Evolutionary conservation across 2,888 invertebrate species (phyloP).

Genomic region (Metallyticus violacea): DNA sequence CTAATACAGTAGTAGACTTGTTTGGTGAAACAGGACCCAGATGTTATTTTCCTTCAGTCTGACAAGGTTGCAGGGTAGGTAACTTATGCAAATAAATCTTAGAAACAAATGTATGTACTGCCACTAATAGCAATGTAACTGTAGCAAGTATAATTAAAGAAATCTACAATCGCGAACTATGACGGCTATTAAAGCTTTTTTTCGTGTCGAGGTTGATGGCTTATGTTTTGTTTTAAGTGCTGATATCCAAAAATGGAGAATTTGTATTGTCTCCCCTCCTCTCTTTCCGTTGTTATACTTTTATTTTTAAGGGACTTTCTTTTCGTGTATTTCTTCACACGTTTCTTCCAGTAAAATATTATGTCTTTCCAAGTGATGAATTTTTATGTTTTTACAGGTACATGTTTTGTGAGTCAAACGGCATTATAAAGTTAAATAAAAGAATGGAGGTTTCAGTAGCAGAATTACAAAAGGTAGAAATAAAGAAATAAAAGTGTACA

Average conservation of each 20-base stretch:
- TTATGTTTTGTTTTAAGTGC: background rate
- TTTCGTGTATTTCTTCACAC: background rate
- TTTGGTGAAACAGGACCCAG: too few species aligned
- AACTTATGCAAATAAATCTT: too few species aligned
- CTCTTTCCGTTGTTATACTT: background rate
- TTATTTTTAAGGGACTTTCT: background rate
- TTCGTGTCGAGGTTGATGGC: background rate
- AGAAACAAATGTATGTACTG: too few species aligned
- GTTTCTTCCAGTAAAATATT: too few species aligned
- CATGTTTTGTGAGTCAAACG: background rate
- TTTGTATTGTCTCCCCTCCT: too few species aligned
- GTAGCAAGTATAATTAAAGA: too few species aligned
- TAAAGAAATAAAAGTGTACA: background rate
- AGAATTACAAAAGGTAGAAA: background rate
- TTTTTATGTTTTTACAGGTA: background rate
- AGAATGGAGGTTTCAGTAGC: background rate
- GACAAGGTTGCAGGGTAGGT: too few species aligned
- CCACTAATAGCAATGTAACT: too few species aligned
- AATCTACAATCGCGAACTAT: too few species aligned
- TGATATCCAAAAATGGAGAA: background rate
- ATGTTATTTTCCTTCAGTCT: too few species aligned
- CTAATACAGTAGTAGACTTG: too few species aligned
- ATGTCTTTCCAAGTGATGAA: background rate
- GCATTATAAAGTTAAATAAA: background rate
- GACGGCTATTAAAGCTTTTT: background rate